phyloP scores from a whole-genome alignment of 1,140 invertebrate species.

The Scylla paramamosain region DNA sequence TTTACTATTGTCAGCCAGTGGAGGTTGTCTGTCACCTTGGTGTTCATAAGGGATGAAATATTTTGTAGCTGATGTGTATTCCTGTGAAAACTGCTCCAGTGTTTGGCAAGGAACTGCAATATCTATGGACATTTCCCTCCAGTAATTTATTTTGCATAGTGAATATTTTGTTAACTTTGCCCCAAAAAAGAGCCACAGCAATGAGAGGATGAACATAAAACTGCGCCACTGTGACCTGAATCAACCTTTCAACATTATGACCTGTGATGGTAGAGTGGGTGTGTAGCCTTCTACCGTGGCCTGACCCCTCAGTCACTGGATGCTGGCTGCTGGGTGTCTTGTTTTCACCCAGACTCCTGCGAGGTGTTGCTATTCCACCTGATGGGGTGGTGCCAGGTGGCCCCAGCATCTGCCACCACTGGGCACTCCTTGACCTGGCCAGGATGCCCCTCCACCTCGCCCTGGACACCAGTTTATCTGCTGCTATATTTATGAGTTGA shows the following conservation, averaged over 20 bases:
- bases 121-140: not conserved
- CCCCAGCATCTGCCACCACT: not conserved
- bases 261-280: constrained; percentile 48
- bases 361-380: not conserved
- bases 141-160: not conserved
- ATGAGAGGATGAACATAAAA: not conserved
- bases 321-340: constrained; percentile 17
- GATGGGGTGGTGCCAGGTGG: not conserved
- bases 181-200: not conserved
- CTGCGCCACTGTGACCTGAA: not conserved
- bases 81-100: not conserved
- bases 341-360: not conserved
- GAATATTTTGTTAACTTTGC: constrained; percentile 3
- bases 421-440: not conserved
- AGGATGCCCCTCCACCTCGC: constrained; percentile 10
- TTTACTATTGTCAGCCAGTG: constrained; percentile 25
- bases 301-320: constrained; percentile 53
- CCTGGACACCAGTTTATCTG: constrained; percentile 54
- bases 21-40: constrained; percentile 44
- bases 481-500: constrained; percentile 76
- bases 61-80: constrained; percentile 34
- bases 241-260: constrained; percentile 32
- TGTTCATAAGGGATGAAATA: constrained; percentile 33
- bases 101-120: not conserved
- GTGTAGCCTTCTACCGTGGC: constrained; percentile 36